Evolutionary conservation across 2,797 vertebrate species (phyloP).

Genomic region (Bradypodion ventrale): DNA sequence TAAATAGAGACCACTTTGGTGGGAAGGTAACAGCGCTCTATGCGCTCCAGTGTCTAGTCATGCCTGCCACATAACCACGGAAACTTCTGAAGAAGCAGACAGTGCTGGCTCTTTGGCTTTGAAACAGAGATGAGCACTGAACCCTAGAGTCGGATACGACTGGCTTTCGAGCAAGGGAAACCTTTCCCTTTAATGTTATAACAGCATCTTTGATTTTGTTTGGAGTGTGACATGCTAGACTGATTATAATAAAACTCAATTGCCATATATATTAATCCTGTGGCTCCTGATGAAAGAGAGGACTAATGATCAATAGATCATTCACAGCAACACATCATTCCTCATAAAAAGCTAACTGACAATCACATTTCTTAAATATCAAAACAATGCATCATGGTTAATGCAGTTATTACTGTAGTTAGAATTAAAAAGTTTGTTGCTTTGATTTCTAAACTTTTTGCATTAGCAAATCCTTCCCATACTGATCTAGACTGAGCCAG

Average conservation of each 20-base stretch:
- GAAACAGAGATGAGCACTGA: too few relatives aligned
- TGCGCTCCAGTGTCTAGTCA: too few relatives aligned
- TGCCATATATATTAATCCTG: constrained; percentile 69
- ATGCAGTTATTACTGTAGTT: constrained; percentile 57
- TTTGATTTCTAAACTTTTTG: background rate
- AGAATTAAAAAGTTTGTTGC: constrained; percentile 56
- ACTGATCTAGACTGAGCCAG: background rate
- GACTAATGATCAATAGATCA: constrained; percentile 61
- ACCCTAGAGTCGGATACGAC: too few relatives aligned
- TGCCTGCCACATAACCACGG: too few relatives aligned
- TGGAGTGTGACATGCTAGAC: constrained; percentile 64
- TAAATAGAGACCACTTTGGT: too few relatives aligned
- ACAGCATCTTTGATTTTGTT: constrained; percentile 66
- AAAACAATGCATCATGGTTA: constrained; percentile 70
- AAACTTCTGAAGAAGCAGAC: too few relatives aligned
- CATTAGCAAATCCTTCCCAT: background rate
- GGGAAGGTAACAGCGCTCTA: too few relatives aligned
- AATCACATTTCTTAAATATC: constrained; percentile 71
- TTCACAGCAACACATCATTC: constrained; percentile 56
- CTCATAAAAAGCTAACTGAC: constrained; percentile 75
- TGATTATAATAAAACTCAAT: constrained; percentile 73
- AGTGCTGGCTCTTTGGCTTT: too few relatives aligned
- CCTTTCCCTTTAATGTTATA: constrained; percentile 65
- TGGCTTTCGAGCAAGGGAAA: too few relatives aligned
- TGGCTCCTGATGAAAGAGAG: constrained; percentile 62